Percentiles rank a stretch among this genome's conserved stretches.
Evolutionary conservation across 2,888 invertebrate species (phyloP).

Genomic region (Pseudanteris insignis): DNA sequence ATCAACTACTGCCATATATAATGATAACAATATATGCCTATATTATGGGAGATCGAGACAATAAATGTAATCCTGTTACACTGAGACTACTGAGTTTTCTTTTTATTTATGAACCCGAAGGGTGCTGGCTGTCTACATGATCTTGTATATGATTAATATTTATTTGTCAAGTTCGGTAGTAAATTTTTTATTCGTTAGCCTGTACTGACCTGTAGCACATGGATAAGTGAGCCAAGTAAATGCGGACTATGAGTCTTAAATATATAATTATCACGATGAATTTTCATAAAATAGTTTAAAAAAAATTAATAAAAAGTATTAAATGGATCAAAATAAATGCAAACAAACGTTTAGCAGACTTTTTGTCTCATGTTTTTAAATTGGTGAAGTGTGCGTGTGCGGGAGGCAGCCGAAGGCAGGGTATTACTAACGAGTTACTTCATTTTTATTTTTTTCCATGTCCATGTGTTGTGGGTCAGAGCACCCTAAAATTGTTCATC

Average conservation of each 20-base stretch:
- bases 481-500: slow-evolving; percentile 58
- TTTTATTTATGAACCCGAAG: slow-evolving; percentile 64
- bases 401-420: slow-evolving; percentile 52
- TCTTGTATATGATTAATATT: slow-evolving; percentile 43
- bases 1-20: slow-evolving; percentile 47
- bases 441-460: slow-evolving; percentile 51
- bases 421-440: slow-evolving; percentile 31
- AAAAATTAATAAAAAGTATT: no score
- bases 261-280: no score
- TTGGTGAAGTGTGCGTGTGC: slow-evolving; percentile 62
- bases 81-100: slow-evolving; percentile 65
- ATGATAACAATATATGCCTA: slow-evolving; percentile 50
- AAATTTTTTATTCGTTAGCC: slow-evolving; percentile 60
- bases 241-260: slow-evolving; percentile 63
- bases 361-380: slow-evolving; percentile 42
- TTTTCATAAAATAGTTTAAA: no score
- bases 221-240: slow-evolving; percentile 64
- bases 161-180: slow-evolving; percentile 19
- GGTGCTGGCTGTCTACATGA: slow-evolving; percentile 62
- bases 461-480: slow-evolving; percentile 68
- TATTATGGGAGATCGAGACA: slow-evolving; percentile 65
- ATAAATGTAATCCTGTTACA: slow-evolving; percentile 67
- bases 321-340: no score
- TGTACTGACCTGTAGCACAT: slow-evolving; percentile 68
- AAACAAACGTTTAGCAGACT: no score